phyloP scores from a whole-genome alignment of 2,797 vertebrate species.

The Salarias fasciatus region DNA sequence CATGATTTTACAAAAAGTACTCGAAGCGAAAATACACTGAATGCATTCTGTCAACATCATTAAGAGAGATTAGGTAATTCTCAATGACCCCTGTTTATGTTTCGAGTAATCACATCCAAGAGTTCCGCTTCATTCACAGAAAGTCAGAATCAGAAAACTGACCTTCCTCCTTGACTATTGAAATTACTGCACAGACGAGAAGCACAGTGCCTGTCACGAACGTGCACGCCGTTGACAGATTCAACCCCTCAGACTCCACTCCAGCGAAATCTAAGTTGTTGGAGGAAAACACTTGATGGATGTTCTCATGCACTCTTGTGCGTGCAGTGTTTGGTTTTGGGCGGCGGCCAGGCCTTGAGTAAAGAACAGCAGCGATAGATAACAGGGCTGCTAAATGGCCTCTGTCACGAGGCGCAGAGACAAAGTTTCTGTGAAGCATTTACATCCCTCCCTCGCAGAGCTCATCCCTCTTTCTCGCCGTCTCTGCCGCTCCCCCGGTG shows the following conservation, averaged over 20 bases:
- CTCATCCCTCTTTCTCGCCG: slow-evolving; percentile 26
- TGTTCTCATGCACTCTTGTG: slow-evolving; percentile 16
- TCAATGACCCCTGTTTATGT: too few species aligned
- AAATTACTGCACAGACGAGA: not conserved
- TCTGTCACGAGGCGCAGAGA: slow-evolving; percentile 44
- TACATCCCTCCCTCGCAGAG: slow-evolving; percentile 20
- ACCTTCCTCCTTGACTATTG: not conserved
- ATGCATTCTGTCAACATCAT: too few species aligned
- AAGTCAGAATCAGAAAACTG: too few species aligned
- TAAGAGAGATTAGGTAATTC: too few species aligned
- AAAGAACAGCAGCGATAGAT: slow-evolving; percentile 66
- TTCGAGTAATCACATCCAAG: too few species aligned
- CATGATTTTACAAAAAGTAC: too few species aligned
- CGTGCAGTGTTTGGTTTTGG: slow-evolving; percentile 43
- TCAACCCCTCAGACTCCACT: slow-evolving; percentile 4
- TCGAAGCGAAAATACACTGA: too few species aligned
- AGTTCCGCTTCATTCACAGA: too few species aligned
- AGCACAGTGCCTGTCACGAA: not conserved
- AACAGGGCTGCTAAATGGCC: slow-evolving; percentile 60
- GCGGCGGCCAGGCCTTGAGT: slow-evolving; percentile 47
- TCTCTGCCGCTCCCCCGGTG: slow-evolving; percentile 24
- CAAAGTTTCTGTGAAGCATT: slow-evolving; percentile 6
- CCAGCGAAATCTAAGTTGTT: slow-evolving; percentile 2
- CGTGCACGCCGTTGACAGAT: slow-evolving; percentile 3
- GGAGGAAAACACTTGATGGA: slow-evolving; percentile 22